Percentiles rank a stretch among this genome's conserved stretches.
phyloP scores from a whole-genome alignment of 1,140 invertebrate genomes.

The Ostrea denselamellosa region DNA sequence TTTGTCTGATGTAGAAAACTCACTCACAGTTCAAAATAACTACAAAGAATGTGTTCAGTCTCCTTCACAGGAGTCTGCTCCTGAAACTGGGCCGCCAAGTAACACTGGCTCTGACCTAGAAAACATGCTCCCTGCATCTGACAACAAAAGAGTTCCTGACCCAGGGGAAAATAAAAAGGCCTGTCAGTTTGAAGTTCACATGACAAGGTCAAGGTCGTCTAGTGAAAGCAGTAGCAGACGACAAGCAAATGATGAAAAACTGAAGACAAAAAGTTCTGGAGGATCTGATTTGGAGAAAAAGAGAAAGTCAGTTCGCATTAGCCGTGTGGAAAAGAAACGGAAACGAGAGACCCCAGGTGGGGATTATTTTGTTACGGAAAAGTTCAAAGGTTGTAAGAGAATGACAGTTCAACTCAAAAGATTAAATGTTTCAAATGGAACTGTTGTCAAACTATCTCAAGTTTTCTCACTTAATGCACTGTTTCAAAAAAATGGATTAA shows the following conservation, averaged over 20 bases:
- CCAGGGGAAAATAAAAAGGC: background rate
- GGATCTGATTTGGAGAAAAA: slow-evolving; percentile 8
- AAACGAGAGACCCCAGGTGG: slow-evolving; percentile 57
- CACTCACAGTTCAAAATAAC: background rate
- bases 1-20: background rate
- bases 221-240: slow-evolving; percentile 13
- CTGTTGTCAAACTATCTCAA: slow-evolving; percentile 59
- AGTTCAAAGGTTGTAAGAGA: slow-evolving; percentile 69
- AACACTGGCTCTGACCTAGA: slow-evolving; percentile 1
- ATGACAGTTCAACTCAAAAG: slow-evolving; percentile 67
- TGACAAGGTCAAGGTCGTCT: slow-evolving; percentile 34
- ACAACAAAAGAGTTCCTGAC: background rate
- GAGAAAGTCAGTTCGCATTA: background rate
- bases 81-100: background rate
- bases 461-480: slow-evolving; percentile 47
- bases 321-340: slow-evolving; percentile 18
- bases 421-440: slow-evolving; percentile 55
- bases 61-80: background rate
- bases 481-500: slow-evolving; percentile 36
- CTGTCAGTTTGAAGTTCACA: slow-evolving; percentile 18
- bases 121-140: slow-evolving; percentile 7
- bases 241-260: slow-evolving; percentile 34
- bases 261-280: slow-evolving; percentile 19
- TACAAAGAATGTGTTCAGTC: background rate
- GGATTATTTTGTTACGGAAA: slow-evolving; percentile 71